phyloP scores from a whole-genome alignment of 2,113 vertebrate species.

The Rhabdomys dilectus region DNA sequence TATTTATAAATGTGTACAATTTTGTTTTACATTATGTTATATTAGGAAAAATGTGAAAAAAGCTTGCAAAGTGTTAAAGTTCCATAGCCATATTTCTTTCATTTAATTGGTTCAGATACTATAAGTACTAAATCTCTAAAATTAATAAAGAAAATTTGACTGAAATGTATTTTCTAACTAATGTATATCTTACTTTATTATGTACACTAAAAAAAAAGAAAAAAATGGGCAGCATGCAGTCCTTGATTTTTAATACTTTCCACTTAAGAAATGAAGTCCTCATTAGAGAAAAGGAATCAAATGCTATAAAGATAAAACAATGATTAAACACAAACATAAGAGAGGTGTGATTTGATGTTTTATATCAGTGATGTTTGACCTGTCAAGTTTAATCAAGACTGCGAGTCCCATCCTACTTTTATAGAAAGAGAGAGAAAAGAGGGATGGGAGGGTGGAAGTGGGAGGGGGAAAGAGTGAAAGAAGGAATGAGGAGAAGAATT shows the following conservation, averaged over 20 bases:
- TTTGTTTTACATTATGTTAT: neutral
- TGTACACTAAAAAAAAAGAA: neutral
- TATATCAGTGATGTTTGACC: neutral
- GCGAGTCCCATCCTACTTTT: too few relatives aligned
- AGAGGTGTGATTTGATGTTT: neutral
- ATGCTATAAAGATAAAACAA: neutral
- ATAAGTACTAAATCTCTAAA: neutral
- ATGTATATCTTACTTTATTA: neutral
- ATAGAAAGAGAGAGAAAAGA: neutral
- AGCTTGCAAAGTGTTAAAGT: neutral
- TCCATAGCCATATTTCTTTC: neutral
- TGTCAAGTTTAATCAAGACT: neutral
- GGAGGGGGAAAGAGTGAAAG: too few relatives aligned
- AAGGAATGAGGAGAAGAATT: neutral
- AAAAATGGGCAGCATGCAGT: neutral
- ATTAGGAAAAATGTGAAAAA: neutral
- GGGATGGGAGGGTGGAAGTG: too few relatives aligned
- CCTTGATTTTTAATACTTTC: neutral
- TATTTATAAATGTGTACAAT: constrained; percentile 1
- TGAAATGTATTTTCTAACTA: neutral
- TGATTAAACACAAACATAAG: neutral
- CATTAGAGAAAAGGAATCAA: constrained; percentile 15
- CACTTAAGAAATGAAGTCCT: neutral
- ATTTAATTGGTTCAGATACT: neutral
- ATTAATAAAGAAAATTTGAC: neutral